phyloP scores from a whole-genome alignment of 2,797 vertebrate genomes.

The Xenops minutus region DNA sequence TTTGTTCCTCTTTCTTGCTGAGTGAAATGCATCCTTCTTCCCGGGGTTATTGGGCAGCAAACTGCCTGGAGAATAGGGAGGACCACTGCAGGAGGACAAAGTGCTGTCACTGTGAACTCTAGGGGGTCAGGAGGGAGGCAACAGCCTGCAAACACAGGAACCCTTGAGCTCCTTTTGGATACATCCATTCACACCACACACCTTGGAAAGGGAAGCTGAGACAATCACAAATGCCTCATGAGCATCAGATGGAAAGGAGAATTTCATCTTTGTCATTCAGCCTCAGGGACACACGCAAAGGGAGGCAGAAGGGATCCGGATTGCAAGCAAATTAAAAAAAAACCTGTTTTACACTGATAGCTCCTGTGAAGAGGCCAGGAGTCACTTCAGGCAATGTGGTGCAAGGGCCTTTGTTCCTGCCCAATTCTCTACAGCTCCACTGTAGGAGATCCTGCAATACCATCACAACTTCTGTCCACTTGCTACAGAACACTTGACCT shows the following conservation, averaged over 20 bases:
- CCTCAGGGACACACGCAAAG: not conserved
- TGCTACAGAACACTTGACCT: not conserved
- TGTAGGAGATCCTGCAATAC: not conserved
- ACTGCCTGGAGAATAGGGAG: fast-evolving
- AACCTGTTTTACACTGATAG: not conserved
- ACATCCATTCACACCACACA: not conserved
- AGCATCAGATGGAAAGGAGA: not conserved
- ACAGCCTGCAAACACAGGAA: not conserved
- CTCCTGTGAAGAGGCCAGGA: not conserved
- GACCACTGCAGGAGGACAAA: not conserved
- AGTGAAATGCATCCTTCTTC: not conserved
- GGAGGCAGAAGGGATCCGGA: not conserved
- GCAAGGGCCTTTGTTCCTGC: not conserved
- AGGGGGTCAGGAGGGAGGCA: not conserved
- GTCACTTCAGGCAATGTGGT: not conserved
- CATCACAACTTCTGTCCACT: not conserved
- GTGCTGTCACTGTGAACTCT: not conserved
- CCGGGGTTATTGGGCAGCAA: not conserved
- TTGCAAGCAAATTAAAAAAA: not conserved
- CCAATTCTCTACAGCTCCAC: not conserved
- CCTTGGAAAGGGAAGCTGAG: not conserved
- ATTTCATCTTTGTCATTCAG: not conserved
- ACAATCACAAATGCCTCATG: not conserved
- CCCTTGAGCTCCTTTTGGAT: not conserved
- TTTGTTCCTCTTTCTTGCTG: not conserved